These are phyloP conservation scores for Aethina tumida DNA, from an alignment of 1,140 invertebrate species.

Conservation along the genomic window DNA sequence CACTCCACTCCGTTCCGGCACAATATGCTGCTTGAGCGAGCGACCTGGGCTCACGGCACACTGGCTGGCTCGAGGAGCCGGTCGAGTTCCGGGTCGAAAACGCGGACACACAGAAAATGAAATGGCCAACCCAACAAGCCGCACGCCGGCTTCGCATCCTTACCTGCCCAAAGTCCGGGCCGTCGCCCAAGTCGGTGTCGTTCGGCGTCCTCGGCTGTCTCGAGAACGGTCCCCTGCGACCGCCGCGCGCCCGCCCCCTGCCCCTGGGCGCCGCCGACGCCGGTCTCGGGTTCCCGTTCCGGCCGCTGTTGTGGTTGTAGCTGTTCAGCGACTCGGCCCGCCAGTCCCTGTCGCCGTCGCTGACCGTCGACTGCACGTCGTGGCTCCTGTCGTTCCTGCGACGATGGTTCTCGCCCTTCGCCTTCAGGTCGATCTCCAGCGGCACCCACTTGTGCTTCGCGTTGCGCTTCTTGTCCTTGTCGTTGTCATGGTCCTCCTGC, in stretches of 20 bases:
- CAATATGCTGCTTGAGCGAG: no score
- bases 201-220: slow-evolving; percentile 20
- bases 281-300: slow-evolving; percentile 20
- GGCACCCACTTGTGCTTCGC: slow-evolving; percentile 70
- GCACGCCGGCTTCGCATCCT: no score
- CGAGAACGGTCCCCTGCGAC: slow-evolving; percentile 26
- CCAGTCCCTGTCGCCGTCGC: slow-evolving; percentile 28
- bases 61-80: no score
- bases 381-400: slow-evolving; percentile 14
- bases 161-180: slow-evolving; percentile 43
- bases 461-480: slow-evolving; percentile 31
- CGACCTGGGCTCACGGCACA: no score
- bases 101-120: no score
- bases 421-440: slow-evolving; percentile 56
- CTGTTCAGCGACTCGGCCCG: slow-evolving; percentile 20
- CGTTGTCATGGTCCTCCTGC: slow-evolving; percentile 12
- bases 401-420: slow-evolving; percentile 29
- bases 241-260: slow-evolving; percentile 24
- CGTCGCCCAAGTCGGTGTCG: slow-evolving; percentile 41
- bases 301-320: slow-evolving; percentile 11
- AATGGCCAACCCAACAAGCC: no score
- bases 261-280: slow-evolving; percentile 24
- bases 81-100: no score
- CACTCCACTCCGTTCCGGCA: no score
- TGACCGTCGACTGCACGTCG: slow-evolving; percentile 31